These are phyloP conservation scores for Theretra japonica DNA, from an alignment of 2,888 invertebrate genomes.

Conservation along the genomic window DNA sequence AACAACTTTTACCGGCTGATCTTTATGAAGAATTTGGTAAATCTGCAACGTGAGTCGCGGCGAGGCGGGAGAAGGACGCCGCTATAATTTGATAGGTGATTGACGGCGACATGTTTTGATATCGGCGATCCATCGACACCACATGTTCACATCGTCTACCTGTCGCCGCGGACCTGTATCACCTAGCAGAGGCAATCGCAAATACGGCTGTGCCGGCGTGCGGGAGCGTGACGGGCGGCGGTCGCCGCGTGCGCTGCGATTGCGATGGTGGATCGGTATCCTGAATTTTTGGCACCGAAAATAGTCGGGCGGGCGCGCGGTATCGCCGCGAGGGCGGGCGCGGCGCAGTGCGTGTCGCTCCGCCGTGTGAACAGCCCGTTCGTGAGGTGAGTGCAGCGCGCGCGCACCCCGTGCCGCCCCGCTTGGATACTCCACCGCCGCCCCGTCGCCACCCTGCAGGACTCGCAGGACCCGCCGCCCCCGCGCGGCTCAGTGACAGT, in stretches of 20 bases:
- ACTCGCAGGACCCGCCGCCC: conserved; percentile 39
- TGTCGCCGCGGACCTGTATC: conserved; percentile 36
- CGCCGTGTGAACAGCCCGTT: conserved; percentile 83
- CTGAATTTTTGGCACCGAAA: conserved; percentile 84
- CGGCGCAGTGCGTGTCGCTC: conserved; percentile 84
- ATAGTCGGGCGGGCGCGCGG: conserved; percentile 80
- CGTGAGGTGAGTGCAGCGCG: conserved; percentile 75
- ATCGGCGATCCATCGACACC: conserved; percentile 52
- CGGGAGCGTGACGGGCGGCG: conserved; percentile 68
- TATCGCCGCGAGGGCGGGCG: conserved; percentile 68
- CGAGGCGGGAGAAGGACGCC: conserved; percentile 42
- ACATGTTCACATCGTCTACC: conserved; percentile 42
- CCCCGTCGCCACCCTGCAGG: conserved; percentile 32
- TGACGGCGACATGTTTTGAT: conserved; percentile 52
- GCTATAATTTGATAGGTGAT: conserved; percentile 48
- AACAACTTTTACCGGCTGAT: conserved; percentile 45
- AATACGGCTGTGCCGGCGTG: conserved; percentile 41
- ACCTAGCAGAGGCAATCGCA: conserved; percentile 26
- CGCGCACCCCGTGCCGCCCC: conserved; percentile 49
- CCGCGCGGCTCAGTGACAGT: conserved; percentile 40
- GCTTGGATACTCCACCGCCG: conserved; percentile 67
- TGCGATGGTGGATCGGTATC: conserved; percentile 74
- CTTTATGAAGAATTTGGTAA: conserved; percentile 46
- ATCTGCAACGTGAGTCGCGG: conserved; percentile 45
- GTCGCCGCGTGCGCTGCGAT: conserved; percentile 59